These are phyloP conservation scores for Rhea americana DNA, from an alignment of 2,113 vertebrate genomes.

Conservation along the genomic window DNA sequence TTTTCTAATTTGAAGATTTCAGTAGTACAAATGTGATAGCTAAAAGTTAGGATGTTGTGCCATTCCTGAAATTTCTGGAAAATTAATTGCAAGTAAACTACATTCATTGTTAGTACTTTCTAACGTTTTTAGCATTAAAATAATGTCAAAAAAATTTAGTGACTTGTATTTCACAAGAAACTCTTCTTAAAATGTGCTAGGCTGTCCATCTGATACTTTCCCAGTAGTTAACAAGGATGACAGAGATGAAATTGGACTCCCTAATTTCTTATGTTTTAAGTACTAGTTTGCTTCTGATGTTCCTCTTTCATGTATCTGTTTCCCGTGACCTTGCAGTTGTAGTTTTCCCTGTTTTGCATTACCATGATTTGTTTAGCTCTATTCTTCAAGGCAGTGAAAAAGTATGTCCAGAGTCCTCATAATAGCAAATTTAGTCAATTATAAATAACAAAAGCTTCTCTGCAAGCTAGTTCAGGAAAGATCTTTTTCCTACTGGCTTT, in stretches of 20 bases:
- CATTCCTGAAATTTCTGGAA: not conserved
- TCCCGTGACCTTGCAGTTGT: not conserved
- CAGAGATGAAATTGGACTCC: not conserved
- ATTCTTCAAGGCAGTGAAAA: not conserved
- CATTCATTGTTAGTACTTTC: not conserved
- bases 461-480: not conserved
- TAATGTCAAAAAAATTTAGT: not conserved
- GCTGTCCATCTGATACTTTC: not conserved
- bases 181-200: not conserved
- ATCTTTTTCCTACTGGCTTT: not conserved
- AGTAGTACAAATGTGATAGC: not conserved
- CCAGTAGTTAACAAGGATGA: not conserved
- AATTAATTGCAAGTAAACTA: not conserved
- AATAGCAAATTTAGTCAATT: not conserved
- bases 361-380: not conserved
- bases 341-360: not conserved
- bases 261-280: not conserved
- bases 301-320: not conserved
- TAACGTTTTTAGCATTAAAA: not conserved
- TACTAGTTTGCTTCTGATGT: not conserved
- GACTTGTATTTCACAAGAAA: not conserved
- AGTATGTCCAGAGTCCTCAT: not conserved
- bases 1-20: not conserved
- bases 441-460: not conserved
- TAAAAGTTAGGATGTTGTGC: not conserved